Base-by-base conservation (phyloP, 1,140 invertebrate species). In the Neodiprion virginianus region DNA sequence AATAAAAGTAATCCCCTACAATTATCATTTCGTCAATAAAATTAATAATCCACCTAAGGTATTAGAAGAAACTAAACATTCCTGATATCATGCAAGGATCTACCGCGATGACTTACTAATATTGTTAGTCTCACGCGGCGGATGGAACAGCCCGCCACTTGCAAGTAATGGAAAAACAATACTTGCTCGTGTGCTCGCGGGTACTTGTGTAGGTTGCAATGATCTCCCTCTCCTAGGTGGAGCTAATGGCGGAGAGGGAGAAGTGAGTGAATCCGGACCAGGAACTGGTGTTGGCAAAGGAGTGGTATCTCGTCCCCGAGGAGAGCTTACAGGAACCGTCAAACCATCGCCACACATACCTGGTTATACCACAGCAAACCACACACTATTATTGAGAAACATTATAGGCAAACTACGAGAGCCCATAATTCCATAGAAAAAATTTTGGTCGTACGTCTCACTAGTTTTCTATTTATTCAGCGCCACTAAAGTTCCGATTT, bases 121-220 rank as follows among this genome's bases (percentile, higher is more conserved):
- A 50, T 83, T 86, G 74, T 85, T 88, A 10, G 83, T 80, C 72
- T 88, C 86, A 80, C 82, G 83, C n/a, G 84, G 82, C 74, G 86
- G 86, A 80, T 81, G 86, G 77, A 88, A 88, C 61, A 88, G 81
- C 78, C 89, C 89, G 79, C 87, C 86, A 74, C 86, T 88, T 71
- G 84, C 88, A 79, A 94, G 89, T 76, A 95, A 88, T 8, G 94
- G 94, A 86, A 95, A 93, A 78, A 94, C 93, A 74, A 95, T 93
- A 88, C 93, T 95, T 75, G 93, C 93, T 79, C 93, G 89, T 77
- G 92, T 93, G 85, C 92, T 94, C 78, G 91, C 90, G 72, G 93
- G 93, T 73, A 91, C 91, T 81, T 93, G 91, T 53, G 90, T 91
- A 17, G 92, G 93, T 75, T 91, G 90, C 71, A 93, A 82, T 61